phyloP scores from a whole-genome alignment of 2,113 vertebrate genomes.

The Polypterus senegalus region DNA sequence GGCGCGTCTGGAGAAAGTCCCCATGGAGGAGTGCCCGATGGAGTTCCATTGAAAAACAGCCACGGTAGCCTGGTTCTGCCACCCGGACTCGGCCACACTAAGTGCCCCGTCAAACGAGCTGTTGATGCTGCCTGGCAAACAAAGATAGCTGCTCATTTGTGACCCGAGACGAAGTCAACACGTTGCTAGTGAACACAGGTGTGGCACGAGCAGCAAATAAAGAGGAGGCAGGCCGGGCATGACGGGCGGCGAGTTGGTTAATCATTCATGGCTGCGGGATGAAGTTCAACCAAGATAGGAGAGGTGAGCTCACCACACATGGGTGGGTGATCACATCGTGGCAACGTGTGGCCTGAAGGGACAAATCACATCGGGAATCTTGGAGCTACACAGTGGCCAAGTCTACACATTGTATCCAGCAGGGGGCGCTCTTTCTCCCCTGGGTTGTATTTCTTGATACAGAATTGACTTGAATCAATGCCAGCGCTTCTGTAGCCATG shows the following conservation, averaged over 20 bases:
- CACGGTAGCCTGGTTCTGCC: not conserved
- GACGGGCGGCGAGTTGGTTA: slow-evolving; percentile 10
- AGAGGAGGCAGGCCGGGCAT: not conserved
- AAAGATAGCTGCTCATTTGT: not conserved
- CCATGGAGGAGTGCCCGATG: slow-evolving; percentile 13
- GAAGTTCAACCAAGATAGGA: too few species aligned
- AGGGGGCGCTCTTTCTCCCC: too few species aligned
- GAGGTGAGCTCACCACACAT: too few species aligned
- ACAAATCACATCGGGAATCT: too few species aligned
- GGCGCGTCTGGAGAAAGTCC: slow-evolving; percentile 14
- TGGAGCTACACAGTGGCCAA: too few species aligned
- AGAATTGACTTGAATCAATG: too few species aligned
- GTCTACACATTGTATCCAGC: too few species aligned
- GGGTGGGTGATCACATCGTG: too few species aligned
- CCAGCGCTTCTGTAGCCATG: too few species aligned
- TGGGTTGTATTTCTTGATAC: too few species aligned
- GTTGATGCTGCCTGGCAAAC: not conserved
- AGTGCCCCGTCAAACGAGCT: not conserved
- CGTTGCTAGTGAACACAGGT: slow-evolving; percentile 15
- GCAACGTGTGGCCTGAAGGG: too few species aligned
- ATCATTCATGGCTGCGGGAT: not conserved
- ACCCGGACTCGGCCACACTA: too few species aligned
- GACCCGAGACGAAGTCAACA: slow-evolving; percentile 2
- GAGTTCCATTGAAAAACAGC: not conserved
- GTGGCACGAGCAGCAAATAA: slow-evolving; percentile 17